phyloP scores from a whole-genome alignment of 2,888 invertebrate species.

The Spilarctia lutea region DNA sequence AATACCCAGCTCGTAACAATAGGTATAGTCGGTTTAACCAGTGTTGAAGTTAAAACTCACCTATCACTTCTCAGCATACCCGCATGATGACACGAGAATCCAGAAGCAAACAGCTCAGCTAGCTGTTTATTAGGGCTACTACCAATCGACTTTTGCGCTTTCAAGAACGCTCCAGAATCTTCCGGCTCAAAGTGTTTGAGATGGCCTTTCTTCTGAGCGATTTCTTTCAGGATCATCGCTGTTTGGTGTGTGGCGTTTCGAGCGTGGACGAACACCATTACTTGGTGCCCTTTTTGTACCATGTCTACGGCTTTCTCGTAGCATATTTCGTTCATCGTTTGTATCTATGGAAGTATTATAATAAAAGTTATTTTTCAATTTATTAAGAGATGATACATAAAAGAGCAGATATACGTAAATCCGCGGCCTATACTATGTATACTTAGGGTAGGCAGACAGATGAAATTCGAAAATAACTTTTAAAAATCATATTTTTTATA shows the following conservation, averaged over 20 bases:
- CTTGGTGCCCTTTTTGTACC: constrained; percentile 96
- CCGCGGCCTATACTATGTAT: not conserved
- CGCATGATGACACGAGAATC: constrained; percentile 98
- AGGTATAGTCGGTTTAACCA: too few species aligned
- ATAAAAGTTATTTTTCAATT: not conserved
- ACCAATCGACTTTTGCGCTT: constrained; percentile 90
- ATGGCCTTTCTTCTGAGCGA: constrained; percentile 92
- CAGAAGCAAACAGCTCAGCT: constrained; percentile 93
- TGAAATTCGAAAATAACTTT: not conserved
- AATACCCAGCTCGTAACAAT: too few species aligned
- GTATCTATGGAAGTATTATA: constrained; percentile 76
- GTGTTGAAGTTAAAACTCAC: constrained; percentile 62
- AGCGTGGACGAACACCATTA: constrained; percentile 99
- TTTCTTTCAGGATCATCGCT: constrained; percentile 93
- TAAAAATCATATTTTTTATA: too few species aligned
- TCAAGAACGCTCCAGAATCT: constrained; percentile 87
- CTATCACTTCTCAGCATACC: constrained; percentile 96
- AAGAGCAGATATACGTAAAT: not conserved
- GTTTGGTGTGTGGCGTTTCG: constrained; percentile 97
- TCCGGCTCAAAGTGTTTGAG: constrained; percentile 90
- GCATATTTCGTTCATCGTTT: constrained; percentile 96
- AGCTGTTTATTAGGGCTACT: constrained; percentile 93
- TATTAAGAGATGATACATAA: too few species aligned
- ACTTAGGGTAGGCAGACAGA: not conserved
- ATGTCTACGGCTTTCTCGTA: constrained; percentile 96